Evolutionary conservation across 2,888 invertebrate genomes (phyloP), one percentile per base, ranked within the genome.

Genomic region (Plebejus melissa): DNA sequence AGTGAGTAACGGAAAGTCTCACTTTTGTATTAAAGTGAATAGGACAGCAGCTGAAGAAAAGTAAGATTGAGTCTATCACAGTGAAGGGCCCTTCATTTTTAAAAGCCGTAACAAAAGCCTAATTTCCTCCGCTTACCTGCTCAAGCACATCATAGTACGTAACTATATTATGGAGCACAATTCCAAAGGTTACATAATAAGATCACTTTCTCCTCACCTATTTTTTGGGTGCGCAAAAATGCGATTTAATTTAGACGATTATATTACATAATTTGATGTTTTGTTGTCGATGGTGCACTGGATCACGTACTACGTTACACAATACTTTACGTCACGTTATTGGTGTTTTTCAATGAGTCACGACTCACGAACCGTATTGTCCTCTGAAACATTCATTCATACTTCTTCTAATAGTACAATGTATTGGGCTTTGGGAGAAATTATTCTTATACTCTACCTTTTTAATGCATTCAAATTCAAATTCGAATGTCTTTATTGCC

Each of bases 281-380:
- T 82, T 81, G 81, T 87, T 83, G 84, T 86, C 84, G 87, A 84
- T 84, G 81, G 83, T 85, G 90, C 81, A 86, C 89, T 90, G 84
- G 87, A 91, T 91, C 93, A 93, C 93, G 93, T 93, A 87, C 84
- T 79, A 78, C 80, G 88, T 92, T 91, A 89, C 90, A 90, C 91
- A 91, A 93, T 86, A 83, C 83, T 82, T 82, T 87, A 84, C 86
- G 86, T 87, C 87, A 89, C 88, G 88, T 88, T 60, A 85, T 86
- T 86, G 83, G 78, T 80, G 86, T 88, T 89, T 87, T 88, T 88
- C 84, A 83, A 89, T 90, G 91, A 91, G 85, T 92, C 90, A 85
- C 80, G 80, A 78, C 80, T 92, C 90, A 85, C 80, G 80, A 78
- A 80, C 81, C 78, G 82, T 83, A 83, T 82, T 85, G 84, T 82